Evolutionary conservation across 2,113 vertebrate species (phyloP), one percentile per base, ranked within the genome.

Genomic region (Triplophysa tibetana): DNA sequence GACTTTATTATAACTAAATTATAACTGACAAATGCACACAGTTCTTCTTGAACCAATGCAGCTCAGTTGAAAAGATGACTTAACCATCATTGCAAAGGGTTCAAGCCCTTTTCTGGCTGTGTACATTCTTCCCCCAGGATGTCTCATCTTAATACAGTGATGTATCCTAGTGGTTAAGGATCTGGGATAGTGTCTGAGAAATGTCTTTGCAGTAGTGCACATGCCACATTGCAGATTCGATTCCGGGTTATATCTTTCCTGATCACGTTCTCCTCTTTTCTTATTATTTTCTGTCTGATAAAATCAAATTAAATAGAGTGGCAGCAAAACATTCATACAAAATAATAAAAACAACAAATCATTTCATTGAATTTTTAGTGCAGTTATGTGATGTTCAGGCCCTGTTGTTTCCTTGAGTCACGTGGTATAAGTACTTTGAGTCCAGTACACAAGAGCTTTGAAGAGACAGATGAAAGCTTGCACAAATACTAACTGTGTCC

Each of bases 401-500:
- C 29, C 29, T 29, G 29, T 29, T 29, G 29, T 29, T 4, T 29
- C 3, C 26, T 29, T 29, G 26, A 29, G 26, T 29, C 26, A 29
- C 26, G 26, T 29, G 26, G 2, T 29, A 29, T 29, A 29, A 29
- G 26, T 29, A 2, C 26, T 29, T 29, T 29, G 26, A 3, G 26
- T 29, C 26, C 26, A 29, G 26, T 29, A n/a, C n/a, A n/a, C n/a
- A n/a, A n/a, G n/a, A 29, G 50, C 50, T 14, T 17, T 14, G 13
- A 16, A 5, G 16, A 16, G 50, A 13, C 14, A 1, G 13, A 54
- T 19, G 50, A 0, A 4, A 19, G 50, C 45, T 54, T 16, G 50
- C 16, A 54, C 13, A 54, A 54, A 54, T 16, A 54, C 19, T 73
- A 41, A 80, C 56, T 38, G 61, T 8, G 29, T 62, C 62, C 78